Evolutionary conservation across 2,797 vertebrate species (phyloP).

Genomic region (Bryconaethiops microstoma): DNA sequence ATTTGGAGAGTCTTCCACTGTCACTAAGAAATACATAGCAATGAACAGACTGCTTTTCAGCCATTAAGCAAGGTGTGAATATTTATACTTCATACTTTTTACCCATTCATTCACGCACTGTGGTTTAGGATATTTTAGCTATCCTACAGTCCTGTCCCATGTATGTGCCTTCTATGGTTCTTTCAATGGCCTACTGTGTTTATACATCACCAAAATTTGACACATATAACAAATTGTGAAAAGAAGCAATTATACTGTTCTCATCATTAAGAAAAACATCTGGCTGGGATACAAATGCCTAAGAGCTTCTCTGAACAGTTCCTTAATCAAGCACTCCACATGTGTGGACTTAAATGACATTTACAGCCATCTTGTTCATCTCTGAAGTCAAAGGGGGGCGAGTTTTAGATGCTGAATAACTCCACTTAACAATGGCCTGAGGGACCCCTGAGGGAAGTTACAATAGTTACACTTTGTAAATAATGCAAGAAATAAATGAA

Average conservation of each 20-base stretch:
- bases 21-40: background rate
- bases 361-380: constrained; percentile 31
- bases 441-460: background rate
- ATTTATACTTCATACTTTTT: background rate
- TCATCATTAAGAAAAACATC: constrained; percentile 57
- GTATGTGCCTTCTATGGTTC: background rate
- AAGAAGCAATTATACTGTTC: constrained; percentile 28
- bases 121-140: background rate
- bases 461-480: background rate
- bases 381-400: background rate
- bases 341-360: constrained; percentile 61
- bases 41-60: background rate
- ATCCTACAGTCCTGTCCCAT: background rate
- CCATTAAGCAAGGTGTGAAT: background rate
- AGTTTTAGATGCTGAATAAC: background rate
- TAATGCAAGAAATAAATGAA: background rate
- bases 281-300: constrained; percentile 44
- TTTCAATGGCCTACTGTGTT: background rate
- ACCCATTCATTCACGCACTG: background rate
- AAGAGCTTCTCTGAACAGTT: constrained; percentile 53
- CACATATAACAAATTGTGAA: background rate
- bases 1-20: background rate
- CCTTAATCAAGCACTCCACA: constrained; percentile 61
- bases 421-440: background rate
- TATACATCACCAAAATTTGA: constrained; percentile 11